phyloP scores from a whole-genome alignment of 2,888 invertebrate genomes.

The Diploptera punctata region DNA sequence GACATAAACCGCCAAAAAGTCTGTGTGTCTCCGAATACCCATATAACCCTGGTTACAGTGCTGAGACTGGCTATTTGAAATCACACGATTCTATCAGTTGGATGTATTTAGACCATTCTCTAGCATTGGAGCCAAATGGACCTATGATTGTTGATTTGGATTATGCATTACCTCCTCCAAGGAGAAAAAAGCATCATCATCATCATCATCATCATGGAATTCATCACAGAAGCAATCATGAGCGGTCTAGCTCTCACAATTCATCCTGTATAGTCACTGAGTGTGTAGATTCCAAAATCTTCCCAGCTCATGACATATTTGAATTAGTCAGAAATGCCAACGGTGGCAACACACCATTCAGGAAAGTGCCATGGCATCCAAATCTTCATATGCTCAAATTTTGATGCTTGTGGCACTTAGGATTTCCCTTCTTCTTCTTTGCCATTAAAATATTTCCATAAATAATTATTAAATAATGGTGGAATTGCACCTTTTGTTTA shows the following conservation, averaged over 20 bases:
- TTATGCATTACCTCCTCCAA: conserved; percentile 47
- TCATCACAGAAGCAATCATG: conserved; percentile 28
- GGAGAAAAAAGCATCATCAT: conserved; percentile 45
- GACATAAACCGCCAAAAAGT: conserved; percentile 20
- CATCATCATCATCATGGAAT: conserved; percentile 17
- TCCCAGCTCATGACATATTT: conserved; percentile 18
- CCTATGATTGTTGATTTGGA: conserved; percentile 45
- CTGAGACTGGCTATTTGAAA: conserved; percentile 37
- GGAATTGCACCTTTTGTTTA: too few species aligned
- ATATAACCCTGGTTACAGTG: background rate
- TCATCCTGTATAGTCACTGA: conserved; percentile 17
- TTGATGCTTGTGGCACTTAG: conserved; percentile 32
- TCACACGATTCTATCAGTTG: conserved; percentile 51
- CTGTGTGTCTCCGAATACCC: conserved; percentile 5
- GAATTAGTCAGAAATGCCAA: conserved; percentile 12
- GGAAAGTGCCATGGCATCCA: conserved; percentile 59
- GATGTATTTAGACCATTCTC: conserved; percentile 49
- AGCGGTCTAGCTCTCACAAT: conserved; percentile 20
- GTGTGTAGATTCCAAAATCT: conserved; percentile 2
- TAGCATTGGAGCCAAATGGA: conserved; percentile 46
- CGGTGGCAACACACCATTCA: conserved; percentile 48
- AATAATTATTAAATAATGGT: too few species aligned
- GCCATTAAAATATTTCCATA: too few species aligned
- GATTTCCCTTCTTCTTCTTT: background rate
- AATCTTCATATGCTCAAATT: conserved; percentile 57